Conservation (phyloP, 2,797 vertebrate species). For the Onychomys leucogaster region DNA sequence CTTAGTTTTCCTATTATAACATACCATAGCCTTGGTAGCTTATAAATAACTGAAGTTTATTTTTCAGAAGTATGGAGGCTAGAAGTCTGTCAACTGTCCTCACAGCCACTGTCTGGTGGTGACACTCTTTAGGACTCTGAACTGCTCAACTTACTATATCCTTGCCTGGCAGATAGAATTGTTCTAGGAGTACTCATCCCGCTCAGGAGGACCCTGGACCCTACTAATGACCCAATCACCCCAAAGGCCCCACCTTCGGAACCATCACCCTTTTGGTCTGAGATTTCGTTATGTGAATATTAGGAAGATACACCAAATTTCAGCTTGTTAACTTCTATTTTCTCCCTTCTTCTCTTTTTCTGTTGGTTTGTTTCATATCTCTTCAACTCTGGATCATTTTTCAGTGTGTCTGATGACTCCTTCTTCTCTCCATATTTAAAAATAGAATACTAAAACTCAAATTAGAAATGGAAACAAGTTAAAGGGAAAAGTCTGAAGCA, state of each 20-base stretch:
- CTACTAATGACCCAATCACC: not conserved
- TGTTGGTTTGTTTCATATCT: not conserved
- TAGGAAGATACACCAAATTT: not conserved
- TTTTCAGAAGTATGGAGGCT: not conserved
- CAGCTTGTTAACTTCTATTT: not conserved
- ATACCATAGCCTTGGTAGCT: not conserved
- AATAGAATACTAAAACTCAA: not conserved
- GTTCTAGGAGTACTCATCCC: not conserved
- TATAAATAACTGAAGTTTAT: not conserved
- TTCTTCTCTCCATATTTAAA: conserved; percentile 18
- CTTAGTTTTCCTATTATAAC: not conserved
- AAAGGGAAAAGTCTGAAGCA: not conserved
- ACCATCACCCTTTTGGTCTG: not conserved
- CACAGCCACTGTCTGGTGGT: not conserved
- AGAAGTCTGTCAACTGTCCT: not conserved
- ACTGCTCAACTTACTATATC: too few species aligned
- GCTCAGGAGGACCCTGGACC: not conserved
- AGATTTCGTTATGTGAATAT: not conserved
- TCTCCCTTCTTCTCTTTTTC: not conserved
- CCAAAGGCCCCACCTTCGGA: not conserved
- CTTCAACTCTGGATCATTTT: not conserved
- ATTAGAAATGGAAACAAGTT: not conserved
- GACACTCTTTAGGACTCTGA: too few species aligned
- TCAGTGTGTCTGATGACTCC: not conserved
- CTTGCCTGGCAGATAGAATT: not conserved